Evolutionary conservation across 2,113 vertebrate genomes (phyloP), one percentile per base, ranked within the genome.

Genomic region (Rhabdornis inornatus): DNA sequence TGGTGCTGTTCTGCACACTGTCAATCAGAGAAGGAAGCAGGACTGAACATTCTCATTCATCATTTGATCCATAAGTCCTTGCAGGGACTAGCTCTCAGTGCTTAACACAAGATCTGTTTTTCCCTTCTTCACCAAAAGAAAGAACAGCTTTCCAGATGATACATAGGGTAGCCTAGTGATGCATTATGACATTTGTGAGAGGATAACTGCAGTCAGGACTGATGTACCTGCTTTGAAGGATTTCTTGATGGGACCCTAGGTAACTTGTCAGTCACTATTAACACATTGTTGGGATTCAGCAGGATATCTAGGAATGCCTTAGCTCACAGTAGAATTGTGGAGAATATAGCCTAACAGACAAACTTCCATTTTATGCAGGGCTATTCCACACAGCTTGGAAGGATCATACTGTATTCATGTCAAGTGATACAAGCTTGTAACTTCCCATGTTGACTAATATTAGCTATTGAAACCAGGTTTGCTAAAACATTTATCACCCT

Each of bases 181-280:
- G 0, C 33, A 44, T 45, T 42, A 21, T 4, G 27, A 17, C 7
- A 19, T 44, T 47, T 8, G 3, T 49, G 10, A 2, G 5, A 74
- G 15, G 8, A 11, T 57, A 47, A 61, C 30, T 37, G 20, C 37
- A 70, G 21, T n/a, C 23, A 81, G 63, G 59, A 19, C 16, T 55
- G 13, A 10, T 25, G 27, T 22, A 57, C 20, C 7, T 72, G 7
- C 49, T 65, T 60, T 44, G 49, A 56, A 76, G 22, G 6, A 47
- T 61, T 53, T 65, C 33, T 53, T 76, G 35, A 20, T 57, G 28
- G 57, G 22, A 25, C 33, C 7, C 53, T 0, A 1, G 15, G 35
- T 78, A 79, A 75, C 25, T 28, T 23, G 17, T 71, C 71, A 52
- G 33, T 83, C 57, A 60, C 16, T 44, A 24, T n/a, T 66, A 68